These are phyloP conservation scores for Alectura lathami DNA, from an alignment of 2,113 vertebrate species.

Conservation along the genomic window DNA sequence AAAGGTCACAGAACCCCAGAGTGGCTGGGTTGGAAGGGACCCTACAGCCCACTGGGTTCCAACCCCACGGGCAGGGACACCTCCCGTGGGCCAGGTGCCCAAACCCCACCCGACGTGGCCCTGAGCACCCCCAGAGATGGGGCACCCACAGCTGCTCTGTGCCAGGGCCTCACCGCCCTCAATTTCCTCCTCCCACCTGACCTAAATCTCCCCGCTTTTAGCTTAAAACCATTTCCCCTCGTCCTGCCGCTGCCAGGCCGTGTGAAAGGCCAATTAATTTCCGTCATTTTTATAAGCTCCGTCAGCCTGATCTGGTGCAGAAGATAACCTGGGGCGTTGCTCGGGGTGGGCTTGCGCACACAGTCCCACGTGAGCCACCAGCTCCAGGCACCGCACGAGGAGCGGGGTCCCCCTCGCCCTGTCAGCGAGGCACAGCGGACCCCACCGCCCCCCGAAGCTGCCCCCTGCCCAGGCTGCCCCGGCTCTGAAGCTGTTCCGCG, in stretches of 20 bases:
- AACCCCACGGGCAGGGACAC: neutral
- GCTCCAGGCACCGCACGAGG: too few relatives aligned
- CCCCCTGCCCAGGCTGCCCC: too few relatives aligned
- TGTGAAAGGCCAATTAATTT: neutral
- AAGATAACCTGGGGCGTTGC: neutral
- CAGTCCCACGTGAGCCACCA: too few relatives aligned
- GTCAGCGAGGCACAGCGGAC: too few relatives aligned
- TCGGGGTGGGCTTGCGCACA: too few relatives aligned
- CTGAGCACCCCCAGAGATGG: neutral
- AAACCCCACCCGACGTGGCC: neutral
- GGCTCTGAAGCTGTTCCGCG: neutral
- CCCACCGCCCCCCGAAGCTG: too few relatives aligned
- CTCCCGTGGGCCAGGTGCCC: neutral
- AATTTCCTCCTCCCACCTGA: neutral
- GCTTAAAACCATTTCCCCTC: neutral
- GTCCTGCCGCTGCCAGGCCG: neutral
- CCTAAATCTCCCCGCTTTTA: neutral
- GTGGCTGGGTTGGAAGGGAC: too few relatives aligned
- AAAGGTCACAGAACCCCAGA: too few relatives aligned
- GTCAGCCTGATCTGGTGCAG: neutral
- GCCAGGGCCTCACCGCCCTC: neutral
- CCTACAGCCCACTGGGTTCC: neutral
- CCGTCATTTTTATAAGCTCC: neutral
- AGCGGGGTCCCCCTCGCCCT: too few relatives aligned
- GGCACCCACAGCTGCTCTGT: neutral